phyloP scores from a whole-genome alignment of 2,888 invertebrate species.

The Synergus umbraculus region DNA sequence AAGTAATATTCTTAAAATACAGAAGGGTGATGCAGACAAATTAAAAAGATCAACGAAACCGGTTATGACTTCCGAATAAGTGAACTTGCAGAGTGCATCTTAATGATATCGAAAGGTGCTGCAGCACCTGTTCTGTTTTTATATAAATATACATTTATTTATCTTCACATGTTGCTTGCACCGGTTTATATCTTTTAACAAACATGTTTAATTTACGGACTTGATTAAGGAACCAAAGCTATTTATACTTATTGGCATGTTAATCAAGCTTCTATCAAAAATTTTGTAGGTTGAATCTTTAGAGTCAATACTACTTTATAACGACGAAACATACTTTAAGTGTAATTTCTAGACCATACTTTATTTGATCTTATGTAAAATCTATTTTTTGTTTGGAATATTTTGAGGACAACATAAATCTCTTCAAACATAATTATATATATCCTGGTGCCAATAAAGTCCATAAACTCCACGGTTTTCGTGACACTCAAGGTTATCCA shows the following conservation, averaged over 20 bases:
- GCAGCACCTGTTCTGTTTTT: background rate
- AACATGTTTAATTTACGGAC: background rate
- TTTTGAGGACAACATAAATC: background rate
- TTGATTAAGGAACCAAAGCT: background rate
- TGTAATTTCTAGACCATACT: background rate
- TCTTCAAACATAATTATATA: background rate
- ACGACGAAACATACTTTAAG: too few species aligned
- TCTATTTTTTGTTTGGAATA: background rate
- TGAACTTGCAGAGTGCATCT: background rate
- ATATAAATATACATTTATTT: background rate
- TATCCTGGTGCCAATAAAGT: background rate
- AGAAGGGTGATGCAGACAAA: background rate
- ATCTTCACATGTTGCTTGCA: background rate
- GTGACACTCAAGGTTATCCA: constrained; percentile 9
- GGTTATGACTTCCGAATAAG: background rate
- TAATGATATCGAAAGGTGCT: background rate
- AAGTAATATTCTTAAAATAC: background rate
- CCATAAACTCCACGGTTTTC: background rate
- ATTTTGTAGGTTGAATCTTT: background rate
- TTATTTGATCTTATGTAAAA: background rate
- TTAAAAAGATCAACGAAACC: background rate
- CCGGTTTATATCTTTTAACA: constrained; percentile 7
- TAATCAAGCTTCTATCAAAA: background rate
- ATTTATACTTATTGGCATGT: background rate
- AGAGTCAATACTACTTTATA: background rate